A percentile compares a stretch with the other conserved stretches of the same genome.
These are phyloP conservation scores for Apomyelois bistriatella DNA, from an alignment of 2,888 invertebrate species.

Conservation along the genomic window DNA sequence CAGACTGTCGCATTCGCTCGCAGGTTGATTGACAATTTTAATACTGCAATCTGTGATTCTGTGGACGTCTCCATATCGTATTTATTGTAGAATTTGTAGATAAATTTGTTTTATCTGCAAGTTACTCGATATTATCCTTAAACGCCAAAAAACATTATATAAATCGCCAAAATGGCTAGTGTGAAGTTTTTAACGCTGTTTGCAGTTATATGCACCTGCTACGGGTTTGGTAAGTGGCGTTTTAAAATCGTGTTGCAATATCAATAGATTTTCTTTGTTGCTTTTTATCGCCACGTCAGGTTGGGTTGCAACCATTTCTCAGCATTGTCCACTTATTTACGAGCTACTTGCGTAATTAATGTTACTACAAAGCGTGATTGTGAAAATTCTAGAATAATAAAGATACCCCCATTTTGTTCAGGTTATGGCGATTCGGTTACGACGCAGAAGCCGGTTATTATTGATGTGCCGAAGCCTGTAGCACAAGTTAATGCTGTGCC, in stretches of 20 bases:
- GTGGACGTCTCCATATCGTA: slow-evolving; percentile 29
- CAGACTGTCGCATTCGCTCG: slow-evolving; percentile 13
- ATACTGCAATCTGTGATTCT: background rate
- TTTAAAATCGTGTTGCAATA: slow-evolving; percentile 29
- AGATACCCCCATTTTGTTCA: slow-evolving; percentile 22
- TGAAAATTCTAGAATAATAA: slow-evolving; percentile 13
- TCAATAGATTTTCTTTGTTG: slow-evolving; percentile 44
- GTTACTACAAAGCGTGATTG: slow-evolving; percentile 22
- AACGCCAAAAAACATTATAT: slow-evolving; percentile 24
- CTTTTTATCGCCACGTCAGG: slow-evolving; percentile 37
- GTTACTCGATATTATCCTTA: slow-evolving; percentile 35
- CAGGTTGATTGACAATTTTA: slow-evolving; percentile 6
- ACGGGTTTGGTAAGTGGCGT: slow-evolving; percentile 52
- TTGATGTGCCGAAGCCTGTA: slow-evolving; percentile 22
- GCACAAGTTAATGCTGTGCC: background rate
- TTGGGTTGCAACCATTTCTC: slow-evolving; percentile 23
- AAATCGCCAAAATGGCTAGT: slow-evolving; percentile 47
- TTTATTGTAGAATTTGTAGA: slow-evolving; percentile 33
- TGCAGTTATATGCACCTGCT: slow-evolving; percentile 52
- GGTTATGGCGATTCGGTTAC: slow-evolving; percentile 30
- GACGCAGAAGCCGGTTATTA: slow-evolving; percentile 21
- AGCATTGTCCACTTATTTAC: slow-evolving; percentile 36
- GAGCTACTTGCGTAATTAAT: slow-evolving; percentile 38
- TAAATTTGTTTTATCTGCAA: slow-evolving; percentile 44
- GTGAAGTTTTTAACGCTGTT: slow-evolving; percentile 52